A percentile compares a stretch with the other conserved stretches of the same genome.
These are phyloP conservation scores for Apomyelois bistriatella DNA, from an alignment of 2,888 invertebrate species.

Conservation along the genomic window DNA sequence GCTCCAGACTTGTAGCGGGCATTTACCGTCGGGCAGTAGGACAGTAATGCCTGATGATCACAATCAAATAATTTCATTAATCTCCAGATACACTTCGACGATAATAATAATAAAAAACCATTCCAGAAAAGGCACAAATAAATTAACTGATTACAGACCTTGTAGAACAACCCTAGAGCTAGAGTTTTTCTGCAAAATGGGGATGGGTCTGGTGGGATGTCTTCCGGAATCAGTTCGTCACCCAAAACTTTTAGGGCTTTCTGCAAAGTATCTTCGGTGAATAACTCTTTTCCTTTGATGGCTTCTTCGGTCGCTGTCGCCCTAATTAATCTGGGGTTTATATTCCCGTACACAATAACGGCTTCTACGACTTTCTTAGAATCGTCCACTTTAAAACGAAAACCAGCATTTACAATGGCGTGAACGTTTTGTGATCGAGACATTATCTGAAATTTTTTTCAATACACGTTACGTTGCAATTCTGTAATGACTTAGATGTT, in stretches of 20 bases:
- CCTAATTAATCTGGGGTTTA: constrained; percentile 75
- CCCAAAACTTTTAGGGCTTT: constrained; percentile 74
- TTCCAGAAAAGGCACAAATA: background rate
- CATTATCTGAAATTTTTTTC: constrained; percentile 81
- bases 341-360: constrained; percentile 84
- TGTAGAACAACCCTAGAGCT: constrained; percentile 89
- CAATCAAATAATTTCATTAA: constrained; percentile 1
- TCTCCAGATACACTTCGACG: too few species aligned
- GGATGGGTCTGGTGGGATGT: constrained; percentile 83
- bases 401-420: constrained; percentile 88
- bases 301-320: constrained; percentile 79
- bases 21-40: constrained; percentile 66
- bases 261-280: constrained; percentile 60
- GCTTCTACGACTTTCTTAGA: constrained; percentile 63
- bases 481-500: too few species aligned
- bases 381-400: constrained; percentile 79
- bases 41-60: constrained; percentile 72
- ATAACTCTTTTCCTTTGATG: constrained; percentile 61
- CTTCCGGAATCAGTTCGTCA: constrained; percentile 82
- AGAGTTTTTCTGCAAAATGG: constrained; percentile 84
- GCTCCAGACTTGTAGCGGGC: constrained; percentile 77
- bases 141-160: constrained; percentile 64
- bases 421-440: constrained; percentile 87
- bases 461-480: too few species aligned
- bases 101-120: too few species aligned